Conservation (phyloP, 2,888 invertebrate genomes). For the Stenoptilia bipunctidactyla region DNA sequence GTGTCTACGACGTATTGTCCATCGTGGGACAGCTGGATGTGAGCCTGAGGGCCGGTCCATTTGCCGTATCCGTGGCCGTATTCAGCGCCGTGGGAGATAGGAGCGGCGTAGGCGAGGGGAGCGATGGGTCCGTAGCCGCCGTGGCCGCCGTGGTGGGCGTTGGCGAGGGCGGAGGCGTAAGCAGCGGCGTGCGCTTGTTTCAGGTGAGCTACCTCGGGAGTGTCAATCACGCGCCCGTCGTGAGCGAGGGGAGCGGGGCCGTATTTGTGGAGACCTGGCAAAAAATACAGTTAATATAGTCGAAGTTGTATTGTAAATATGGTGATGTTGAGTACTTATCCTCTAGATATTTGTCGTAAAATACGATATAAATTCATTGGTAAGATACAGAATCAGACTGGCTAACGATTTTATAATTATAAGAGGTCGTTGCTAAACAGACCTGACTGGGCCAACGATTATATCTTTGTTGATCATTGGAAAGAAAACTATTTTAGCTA, state of each 20-base stretch:
- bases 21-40: constrained; percentile 65
- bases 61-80: constrained; percentile 59
- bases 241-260: constrained; percentile 64
- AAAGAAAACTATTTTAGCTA: no score
- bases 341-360: no score
- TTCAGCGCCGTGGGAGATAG: constrained; percentile 22
- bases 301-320: not conserved
- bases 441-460: no score
- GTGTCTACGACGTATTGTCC: constrained; percentile 65
- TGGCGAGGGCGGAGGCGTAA: constrained; percentile 40
- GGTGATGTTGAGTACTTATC: no score
- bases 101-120: constrained; percentile 23
- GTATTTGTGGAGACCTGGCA: constrained; percentile 60
- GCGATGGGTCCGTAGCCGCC: constrained; percentile 18
- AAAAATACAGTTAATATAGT: not conserved
- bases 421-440: no score
- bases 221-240: constrained; percentile 63
- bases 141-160: constrained; percentile 22
- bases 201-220: constrained; percentile 69
- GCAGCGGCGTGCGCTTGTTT: constrained; percentile 68
- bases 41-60: constrained; percentile 58
- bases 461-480: no score
- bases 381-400: no score
- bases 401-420: no score
- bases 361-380: no score